Percentiles rank a stretch among this genome's conserved stretches.
Conservation (phyloP, 2,797 vertebrate genomes). For the Malurus splendens region DNA sequence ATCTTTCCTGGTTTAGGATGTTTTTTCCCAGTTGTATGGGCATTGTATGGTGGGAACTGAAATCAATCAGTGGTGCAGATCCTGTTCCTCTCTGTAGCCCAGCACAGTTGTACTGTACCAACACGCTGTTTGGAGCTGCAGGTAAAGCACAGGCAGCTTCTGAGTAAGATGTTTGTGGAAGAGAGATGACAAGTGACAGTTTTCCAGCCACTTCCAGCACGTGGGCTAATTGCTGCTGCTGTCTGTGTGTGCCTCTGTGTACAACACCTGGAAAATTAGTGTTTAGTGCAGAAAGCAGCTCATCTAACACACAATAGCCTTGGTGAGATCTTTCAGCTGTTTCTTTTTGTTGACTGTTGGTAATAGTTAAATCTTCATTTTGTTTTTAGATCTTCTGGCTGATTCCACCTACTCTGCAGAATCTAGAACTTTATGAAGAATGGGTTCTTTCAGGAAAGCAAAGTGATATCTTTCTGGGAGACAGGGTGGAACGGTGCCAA, state of each 20-base stretch:
- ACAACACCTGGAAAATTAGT: background rate
- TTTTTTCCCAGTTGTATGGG: background rate
- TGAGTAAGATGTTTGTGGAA: constrained; percentile 5
- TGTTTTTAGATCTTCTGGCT: constrained; percentile 92
- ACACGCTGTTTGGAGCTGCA: background rate
- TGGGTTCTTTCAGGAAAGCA: constrained; percentile 97
- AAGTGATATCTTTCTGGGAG: constrained; percentile 94
- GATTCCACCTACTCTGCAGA: constrained; percentile 90
- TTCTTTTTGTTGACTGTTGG: background rate
- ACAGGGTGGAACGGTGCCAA: constrained; percentile 92
- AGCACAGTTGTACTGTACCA: background rate
- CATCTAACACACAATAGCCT: background rate
- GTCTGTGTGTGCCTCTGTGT: background rate
- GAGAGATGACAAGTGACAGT: background rate
- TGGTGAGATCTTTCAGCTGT: background rate
- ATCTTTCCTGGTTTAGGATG: background rate
- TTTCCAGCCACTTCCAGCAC: background rate
- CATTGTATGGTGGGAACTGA: background rate
- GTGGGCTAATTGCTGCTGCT: constrained; percentile 15
- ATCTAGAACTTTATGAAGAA: constrained; percentile 93
- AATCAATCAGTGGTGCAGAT: background rate
- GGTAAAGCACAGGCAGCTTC: background rate
- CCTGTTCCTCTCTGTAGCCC: background rate
- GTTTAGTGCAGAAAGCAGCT: background rate
- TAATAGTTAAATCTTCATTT: constrained; percentile 2